Conservation (phyloP, 2,113 vertebrate species). For the Promerops cafer region DNA sequence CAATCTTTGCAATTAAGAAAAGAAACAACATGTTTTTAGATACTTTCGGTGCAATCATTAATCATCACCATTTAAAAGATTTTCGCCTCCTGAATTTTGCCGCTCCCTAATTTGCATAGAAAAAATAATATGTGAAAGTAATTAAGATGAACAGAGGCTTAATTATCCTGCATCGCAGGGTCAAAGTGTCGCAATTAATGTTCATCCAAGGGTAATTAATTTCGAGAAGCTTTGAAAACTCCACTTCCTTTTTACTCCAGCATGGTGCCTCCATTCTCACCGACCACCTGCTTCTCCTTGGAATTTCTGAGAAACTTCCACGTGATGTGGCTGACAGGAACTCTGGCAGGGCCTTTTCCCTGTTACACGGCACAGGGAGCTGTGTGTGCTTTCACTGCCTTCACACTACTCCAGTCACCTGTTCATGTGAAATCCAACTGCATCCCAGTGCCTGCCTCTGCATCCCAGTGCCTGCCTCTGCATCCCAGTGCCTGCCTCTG, state of each 20-base stretch:
- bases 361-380: fast-evolving
- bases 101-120: conserved; percentile 16
- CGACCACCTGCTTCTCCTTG: background rate
- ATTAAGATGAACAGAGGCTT: conserved; percentile 46
- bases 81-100: conserved; percentile 31
- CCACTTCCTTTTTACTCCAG: background rate
- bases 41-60: background rate
- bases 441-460: too few relatives aligned
- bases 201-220: conserved; percentile 32
- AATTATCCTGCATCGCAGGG: conserved; percentile 15
- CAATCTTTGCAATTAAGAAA: background rate
- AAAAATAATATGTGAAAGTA: conserved; percentile 31
- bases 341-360: background rate
- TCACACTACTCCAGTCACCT: fast-evolving
- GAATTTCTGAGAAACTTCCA: background rate
- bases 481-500: fast-evolving
- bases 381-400: fast-evolving
- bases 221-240: conserved; percentile 1
- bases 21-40: background rate
- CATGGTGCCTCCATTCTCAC: background rate
- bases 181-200: conserved; percentile 4
- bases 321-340: fast-evolving
- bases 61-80: conserved; percentile 10
- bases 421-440: fast-evolving
- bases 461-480: background rate